Conservation (phyloP, 2,797 vertebrate species). For the Clarias laeviceps region DNA sequence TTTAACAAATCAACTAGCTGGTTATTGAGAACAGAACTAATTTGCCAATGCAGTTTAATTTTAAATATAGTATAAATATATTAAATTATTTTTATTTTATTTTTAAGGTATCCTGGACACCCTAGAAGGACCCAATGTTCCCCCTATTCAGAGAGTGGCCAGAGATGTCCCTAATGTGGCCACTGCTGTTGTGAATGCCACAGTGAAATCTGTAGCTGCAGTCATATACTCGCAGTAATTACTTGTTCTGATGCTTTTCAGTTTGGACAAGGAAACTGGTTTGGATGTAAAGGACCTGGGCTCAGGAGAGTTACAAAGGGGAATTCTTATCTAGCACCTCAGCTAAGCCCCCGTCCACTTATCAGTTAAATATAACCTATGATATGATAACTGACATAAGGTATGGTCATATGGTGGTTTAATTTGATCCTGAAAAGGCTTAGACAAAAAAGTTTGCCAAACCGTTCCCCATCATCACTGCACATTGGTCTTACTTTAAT, state of each 20-base stretch:
- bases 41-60: neutral
- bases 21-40: neutral
- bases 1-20: neutral
- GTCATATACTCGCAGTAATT: constrained; percentile 58
- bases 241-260: constrained; percentile 9
- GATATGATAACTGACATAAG: neutral
- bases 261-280: constrained; percentile 20
- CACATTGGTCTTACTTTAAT: constrained; percentile 8
- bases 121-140: constrained; percentile 84
- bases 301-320: constrained; percentile 17
- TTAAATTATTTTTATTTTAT: neutral
- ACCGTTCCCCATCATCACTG: constrained; percentile 4
- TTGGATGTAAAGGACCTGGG: constrained; percentile 19
- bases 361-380: neutral
- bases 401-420: constrained; percentile 7
- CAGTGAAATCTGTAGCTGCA: constrained; percentile 66
- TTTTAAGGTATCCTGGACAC: constrained; percentile 87
- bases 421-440: constrained; percentile 20
- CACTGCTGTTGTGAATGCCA: constrained; percentile 75
- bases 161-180: constrained; percentile 82
- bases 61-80: neutral
- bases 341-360: neutral
- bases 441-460: constrained; percentile 11
- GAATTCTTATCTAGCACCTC: neutral
- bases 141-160: constrained; percentile 89